Conservation (phyloP, 1,140 invertebrate species). For the Camponotus floridanus region DNA sequence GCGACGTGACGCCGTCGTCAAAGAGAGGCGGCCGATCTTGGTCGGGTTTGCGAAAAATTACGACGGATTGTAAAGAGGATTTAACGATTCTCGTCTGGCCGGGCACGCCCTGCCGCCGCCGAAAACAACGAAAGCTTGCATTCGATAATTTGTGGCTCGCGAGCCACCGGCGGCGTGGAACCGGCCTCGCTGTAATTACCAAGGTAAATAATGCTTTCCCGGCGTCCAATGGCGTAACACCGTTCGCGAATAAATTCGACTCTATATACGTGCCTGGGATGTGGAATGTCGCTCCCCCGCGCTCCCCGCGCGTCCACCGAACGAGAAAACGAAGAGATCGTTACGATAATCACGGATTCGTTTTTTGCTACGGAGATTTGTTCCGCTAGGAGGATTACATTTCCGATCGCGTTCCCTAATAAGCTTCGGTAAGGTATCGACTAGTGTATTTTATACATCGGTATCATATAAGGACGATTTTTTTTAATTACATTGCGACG, state of each 20-base stretch:
- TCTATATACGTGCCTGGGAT: conserved; percentile 73
- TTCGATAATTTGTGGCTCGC: conserved; percentile 77
- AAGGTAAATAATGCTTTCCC: conserved; percentile 78
- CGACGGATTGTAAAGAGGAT: conserved; percentile 68
- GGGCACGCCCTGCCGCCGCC: conserved; percentile 62
- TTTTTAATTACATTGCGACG: background rate
- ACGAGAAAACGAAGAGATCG: conserved; percentile 69
- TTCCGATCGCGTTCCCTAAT: conserved; percentile 52
- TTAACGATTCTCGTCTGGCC: conserved; percentile 70
- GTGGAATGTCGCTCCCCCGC: conserved; percentile 62
- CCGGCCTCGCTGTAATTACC: conserved; percentile 77
- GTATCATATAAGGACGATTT: conserved; percentile 4
- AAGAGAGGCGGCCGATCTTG: conserved; percentile 26
- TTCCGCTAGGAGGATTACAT: conserved; percentile 46
- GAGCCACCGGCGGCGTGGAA: conserved; percentile 74
- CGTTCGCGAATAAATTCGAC: conserved; percentile 76
- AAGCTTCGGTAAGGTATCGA: conserved; percentile 33
- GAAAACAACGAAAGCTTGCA: conserved; percentile 73
- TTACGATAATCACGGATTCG: conserved; percentile 72
- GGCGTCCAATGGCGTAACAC: conserved; percentile 74
- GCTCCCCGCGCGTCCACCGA: conserved; percentile 14
- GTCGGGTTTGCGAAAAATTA: conserved; percentile 30
- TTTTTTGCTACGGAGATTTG: conserved; percentile 70
- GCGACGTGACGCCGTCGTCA: conserved; percentile 35
- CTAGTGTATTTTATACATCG: conserved; percentile 7